Percentiles rank a stretch among this genome's conserved stretches.
phyloP scores from a whole-genome alignment of 2,888 invertebrate species.

The Drosophila limbata region DNA sequence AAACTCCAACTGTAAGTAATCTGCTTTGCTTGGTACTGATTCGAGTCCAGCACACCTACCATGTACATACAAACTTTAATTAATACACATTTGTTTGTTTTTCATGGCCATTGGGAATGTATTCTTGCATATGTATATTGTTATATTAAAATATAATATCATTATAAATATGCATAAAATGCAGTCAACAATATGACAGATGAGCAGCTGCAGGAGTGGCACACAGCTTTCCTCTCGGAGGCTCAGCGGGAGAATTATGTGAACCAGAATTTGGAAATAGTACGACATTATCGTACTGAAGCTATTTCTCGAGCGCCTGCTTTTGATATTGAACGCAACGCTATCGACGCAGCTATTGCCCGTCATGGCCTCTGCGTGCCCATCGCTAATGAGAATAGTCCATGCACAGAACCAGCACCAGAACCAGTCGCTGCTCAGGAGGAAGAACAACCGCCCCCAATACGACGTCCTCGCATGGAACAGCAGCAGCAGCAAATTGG shows the following conservation, averaged over 20 bases:
- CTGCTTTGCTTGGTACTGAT: not conserved
- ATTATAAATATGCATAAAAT: conserved; percentile 4
- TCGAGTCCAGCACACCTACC: not conserved
- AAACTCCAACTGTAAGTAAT: conserved; percentile 42
- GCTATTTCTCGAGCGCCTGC: conserved; percentile 42
- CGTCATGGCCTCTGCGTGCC: conserved; percentile 47
- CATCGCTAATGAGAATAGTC: conserved; percentile 10
- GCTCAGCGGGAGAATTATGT: conserved; percentile 60
- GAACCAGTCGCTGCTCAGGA: conserved; percentile 15
- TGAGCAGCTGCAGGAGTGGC: conserved; percentile 53
- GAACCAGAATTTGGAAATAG: conserved; percentile 57
- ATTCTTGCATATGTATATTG: not conserved
- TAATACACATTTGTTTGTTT: conserved; percentile 19
- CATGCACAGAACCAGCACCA: not conserved
- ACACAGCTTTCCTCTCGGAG: conserved; percentile 38
- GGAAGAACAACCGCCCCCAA: conserved; percentile 49
- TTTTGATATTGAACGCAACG: conserved; percentile 56
- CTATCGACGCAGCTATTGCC: conserved; percentile 59
- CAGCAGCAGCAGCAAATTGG: not conserved
- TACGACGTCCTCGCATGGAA: conserved; percentile 54
- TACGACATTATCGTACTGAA: conserved; percentile 58
- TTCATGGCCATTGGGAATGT: conserved; percentile 47
- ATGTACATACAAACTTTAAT: not conserved
- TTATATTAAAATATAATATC: not conserved
- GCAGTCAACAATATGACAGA: conserved; percentile 58